Percentiles rank a stretch among this genome's conserved stretches.
These are phyloP conservation scores for Lasioglossum leucozonium DNA, from an alignment of 2,888 invertebrate species.

Conservation along the genomic window DNA sequence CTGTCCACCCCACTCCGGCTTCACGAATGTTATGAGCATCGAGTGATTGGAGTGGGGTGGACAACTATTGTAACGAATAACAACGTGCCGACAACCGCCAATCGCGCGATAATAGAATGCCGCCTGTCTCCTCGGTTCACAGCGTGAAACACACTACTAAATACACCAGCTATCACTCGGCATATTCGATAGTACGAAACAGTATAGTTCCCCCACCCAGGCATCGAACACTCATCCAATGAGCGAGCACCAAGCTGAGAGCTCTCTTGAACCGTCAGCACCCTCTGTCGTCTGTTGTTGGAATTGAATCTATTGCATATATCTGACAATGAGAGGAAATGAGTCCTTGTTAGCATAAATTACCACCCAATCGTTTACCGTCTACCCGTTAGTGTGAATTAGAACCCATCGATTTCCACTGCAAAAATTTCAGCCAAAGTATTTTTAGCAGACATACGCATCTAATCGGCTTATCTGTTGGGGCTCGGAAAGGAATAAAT, in stretches of 20 bases:
- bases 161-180: constrained; percentile 83
- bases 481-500: background rate
- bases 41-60: constrained; percentile 17
- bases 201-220: constrained; percentile 70
- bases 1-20: constrained; percentile 14
- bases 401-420: too few species aligned
- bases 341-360: too few species aligned
- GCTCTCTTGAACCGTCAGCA: background rate
- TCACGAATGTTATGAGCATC: constrained; percentile 10
- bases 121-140: constrained; percentile 41
- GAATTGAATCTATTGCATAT: background rate
- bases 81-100: constrained; percentile 64
- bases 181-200: constrained; percentile 80
- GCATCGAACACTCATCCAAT: constrained; percentile 41
- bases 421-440: too few species aligned
- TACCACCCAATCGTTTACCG: too few species aligned
- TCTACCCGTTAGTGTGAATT: too few species aligned
- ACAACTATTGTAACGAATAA: constrained; percentile 55
- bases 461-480: too few species aligned
- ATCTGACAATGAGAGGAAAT: too few species aligned
- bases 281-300: background rate
- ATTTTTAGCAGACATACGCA: too few species aligned
- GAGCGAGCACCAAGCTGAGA: constrained; percentile 14
- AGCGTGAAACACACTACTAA: constrained; percentile 41
- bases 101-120: constrained; percentile 69